phyloP scores from a whole-genome alignment of 2,888 invertebrate species.

The Troides aeacus region DNA sequence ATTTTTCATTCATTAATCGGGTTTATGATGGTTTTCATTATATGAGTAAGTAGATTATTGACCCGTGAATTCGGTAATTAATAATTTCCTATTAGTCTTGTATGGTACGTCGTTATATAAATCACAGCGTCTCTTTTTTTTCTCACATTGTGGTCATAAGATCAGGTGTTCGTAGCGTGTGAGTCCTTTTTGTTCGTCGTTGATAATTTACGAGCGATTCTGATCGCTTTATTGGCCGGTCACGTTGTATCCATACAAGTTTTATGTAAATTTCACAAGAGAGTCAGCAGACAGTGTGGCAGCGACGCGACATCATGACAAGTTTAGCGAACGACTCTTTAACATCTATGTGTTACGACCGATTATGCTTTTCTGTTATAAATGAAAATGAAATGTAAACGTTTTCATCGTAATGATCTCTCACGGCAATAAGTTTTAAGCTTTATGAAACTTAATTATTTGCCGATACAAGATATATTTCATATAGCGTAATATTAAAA shows the following conservation, averaged over 20 bases:
- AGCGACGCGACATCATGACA: slow-evolving; percentile 41
- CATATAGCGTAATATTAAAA: too few species aligned
- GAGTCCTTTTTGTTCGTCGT: slow-evolving; percentile 56
- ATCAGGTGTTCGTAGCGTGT: slow-evolving; percentile 56
- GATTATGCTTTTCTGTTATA: neutral
- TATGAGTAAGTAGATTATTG: slow-evolving; percentile 58
- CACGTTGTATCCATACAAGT: slow-evolving; percentile 55
- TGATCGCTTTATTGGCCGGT: slow-evolving; percentile 56
- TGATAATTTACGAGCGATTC: slow-evolving; percentile 60
- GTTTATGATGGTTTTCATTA: too few species aligned
- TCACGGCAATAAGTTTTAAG: too few species aligned
- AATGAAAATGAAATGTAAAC: neutral
- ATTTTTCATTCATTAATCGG: too few species aligned
- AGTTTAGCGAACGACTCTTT: slow-evolving; percentile 31
- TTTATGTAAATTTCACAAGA: slow-evolving; percentile 58
- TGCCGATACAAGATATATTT: too few species aligned
- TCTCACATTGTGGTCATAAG: slow-evolving; percentile 47
- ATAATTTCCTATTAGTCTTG: slow-evolving; percentile 60
- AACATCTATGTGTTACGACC: slow-evolving; percentile 11
- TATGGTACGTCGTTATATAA: slow-evolving; percentile 53
- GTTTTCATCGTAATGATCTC: too few species aligned
- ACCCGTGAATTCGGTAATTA: slow-evolving; percentile 59
- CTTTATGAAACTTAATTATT: too few species aligned
- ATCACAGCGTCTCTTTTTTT: slow-evolving; percentile 57
- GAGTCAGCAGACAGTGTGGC: slow-evolving; percentile 71